These are phyloP conservation scores for Phymatocera aterrima DNA, from an alignment of 2,888 invertebrate species.

Conservation along the genomic window DNA sequence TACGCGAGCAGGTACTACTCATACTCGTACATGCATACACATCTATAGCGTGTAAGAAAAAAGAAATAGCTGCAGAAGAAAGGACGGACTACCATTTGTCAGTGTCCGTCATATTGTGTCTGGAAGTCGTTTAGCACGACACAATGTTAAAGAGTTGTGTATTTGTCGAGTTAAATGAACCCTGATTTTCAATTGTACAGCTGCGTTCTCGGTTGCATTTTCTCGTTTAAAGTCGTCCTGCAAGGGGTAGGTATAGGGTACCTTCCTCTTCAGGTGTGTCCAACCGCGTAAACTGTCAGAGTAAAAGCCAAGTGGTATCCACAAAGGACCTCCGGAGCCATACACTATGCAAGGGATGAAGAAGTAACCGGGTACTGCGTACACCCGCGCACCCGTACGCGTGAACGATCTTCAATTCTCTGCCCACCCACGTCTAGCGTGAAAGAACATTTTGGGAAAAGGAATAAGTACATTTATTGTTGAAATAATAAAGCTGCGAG, in stretches of 20 bases:
- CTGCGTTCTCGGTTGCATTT: not conserved
- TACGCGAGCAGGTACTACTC: not conserved
- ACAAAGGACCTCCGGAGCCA: conserved; percentile 50
- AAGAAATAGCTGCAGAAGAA: too few species aligned
- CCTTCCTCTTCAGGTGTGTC: conserved; percentile 63
- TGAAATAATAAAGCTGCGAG: not conserved
- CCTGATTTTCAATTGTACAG: conserved; percentile 54
- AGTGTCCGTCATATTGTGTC: conserved; percentile 61
- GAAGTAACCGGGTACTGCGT: conserved; percentile 57
- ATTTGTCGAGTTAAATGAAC: conserved; percentile 69
- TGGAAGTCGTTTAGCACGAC: conserved; percentile 57
- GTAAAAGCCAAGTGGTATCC: conserved; percentile 49
- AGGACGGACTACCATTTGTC: conserved; percentile 54
- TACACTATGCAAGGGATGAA: conserved; percentile 54
- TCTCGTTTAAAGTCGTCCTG: conserved; percentile 7
- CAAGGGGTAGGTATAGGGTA: conserved; percentile 42
- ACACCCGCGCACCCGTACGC: conserved; percentile 47
- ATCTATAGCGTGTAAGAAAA: not conserved
- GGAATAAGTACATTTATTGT: not conserved
- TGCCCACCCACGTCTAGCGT: conserved; percentile 42
- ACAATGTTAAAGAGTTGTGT: conserved; percentile 69
- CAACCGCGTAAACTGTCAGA: conserved; percentile 64
- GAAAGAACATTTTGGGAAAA: not conserved
- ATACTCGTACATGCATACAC: not conserved
- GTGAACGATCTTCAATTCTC: conserved; percentile 47